phyloP scores from a whole-genome alignment of 2,113 vertebrate species.

The Poeciliopsis turrubarensis region DNA sequence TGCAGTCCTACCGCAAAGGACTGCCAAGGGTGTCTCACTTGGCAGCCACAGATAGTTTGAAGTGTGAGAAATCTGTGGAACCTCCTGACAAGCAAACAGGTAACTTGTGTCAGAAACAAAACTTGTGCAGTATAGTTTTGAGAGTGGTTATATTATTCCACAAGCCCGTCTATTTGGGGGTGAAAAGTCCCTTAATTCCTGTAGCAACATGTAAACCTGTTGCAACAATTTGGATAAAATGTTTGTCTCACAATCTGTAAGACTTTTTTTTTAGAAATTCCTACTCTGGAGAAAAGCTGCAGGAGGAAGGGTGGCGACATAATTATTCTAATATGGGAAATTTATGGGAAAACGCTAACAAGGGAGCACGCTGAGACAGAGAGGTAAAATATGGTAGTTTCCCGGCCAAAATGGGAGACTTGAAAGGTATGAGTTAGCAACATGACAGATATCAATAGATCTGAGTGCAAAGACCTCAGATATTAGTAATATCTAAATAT shows the following conservation, averaged over 20 bases:
- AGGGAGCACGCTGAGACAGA: too few species aligned
- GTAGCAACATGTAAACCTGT: not conserved
- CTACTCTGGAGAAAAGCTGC: not conserved
- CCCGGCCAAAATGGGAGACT: too few species aligned
- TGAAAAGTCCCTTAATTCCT: not conserved
- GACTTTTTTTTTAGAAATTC: not conserved
- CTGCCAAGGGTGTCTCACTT: too few species aligned
- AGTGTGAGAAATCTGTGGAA: too few species aligned
- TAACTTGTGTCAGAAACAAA: not conserved
- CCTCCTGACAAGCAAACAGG: too few species aligned
- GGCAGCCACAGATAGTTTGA: too few species aligned
- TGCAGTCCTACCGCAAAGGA: too few species aligned
- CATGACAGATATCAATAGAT: not conserved
- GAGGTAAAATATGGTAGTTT: too few species aligned
- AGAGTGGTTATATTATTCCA: not conserved
- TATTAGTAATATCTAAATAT: not conserved
- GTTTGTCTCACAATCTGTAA: slow-evolving; percentile 2
- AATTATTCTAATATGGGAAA: too few species aligned
- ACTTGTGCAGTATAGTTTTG: not conserved
- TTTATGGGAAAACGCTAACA: too few species aligned
- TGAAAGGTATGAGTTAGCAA: not conserved
- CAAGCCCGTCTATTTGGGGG: not conserved
- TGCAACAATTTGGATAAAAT: not conserved
- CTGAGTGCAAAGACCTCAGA: not conserved
- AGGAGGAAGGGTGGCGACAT: not conserved